Evolutionary conservation across 2,888 invertebrate genomes (phyloP).

Genomic region (Branchellion lobata): DNA sequence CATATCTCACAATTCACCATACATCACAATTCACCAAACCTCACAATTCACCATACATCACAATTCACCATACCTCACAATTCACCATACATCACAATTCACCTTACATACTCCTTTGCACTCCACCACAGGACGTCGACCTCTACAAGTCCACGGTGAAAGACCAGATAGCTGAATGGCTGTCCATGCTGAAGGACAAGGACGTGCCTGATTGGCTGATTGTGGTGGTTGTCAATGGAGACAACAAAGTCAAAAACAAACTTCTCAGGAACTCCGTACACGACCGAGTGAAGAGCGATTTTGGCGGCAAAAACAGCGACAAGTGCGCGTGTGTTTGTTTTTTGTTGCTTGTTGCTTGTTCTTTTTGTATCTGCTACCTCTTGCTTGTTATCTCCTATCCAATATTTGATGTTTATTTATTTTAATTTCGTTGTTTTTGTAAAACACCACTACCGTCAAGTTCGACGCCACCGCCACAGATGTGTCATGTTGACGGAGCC

Average conservation of each 20-base stretch:
- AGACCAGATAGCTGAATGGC: conserved; percentile 86
- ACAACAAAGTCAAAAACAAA: conserved; percentile 81
- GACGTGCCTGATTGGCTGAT: conserved; percentile 89
- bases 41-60: no score
- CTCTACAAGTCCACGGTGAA: conserved; percentile 81
- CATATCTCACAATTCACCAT: no score
- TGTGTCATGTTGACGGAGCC: conserved; percentile 89
- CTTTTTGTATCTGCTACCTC: neutral
- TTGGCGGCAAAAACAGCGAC: conserved; percentile 82
- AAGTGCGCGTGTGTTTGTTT: conserved; percentile 63
- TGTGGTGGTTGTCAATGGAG: conserved; percentile 85
- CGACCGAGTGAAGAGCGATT: conserved; percentile 90
- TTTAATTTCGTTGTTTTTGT: no score
- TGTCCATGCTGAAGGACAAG: conserved; percentile 74
- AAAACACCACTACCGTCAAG: no score
- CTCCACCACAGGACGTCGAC: conserved; percentile 80
- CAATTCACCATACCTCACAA: no score
- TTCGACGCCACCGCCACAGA: conserved; percentile 66
- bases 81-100: no score
- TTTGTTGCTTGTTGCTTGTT: neutral
- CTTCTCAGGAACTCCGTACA: conserved; percentile 85
- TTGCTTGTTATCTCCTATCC: no score
- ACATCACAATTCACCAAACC: no score
- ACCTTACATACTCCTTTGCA: no score
- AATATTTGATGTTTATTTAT: no score